Conservation (phyloP, 2,113 vertebrate genomes). For the Indri indri region DNA sequence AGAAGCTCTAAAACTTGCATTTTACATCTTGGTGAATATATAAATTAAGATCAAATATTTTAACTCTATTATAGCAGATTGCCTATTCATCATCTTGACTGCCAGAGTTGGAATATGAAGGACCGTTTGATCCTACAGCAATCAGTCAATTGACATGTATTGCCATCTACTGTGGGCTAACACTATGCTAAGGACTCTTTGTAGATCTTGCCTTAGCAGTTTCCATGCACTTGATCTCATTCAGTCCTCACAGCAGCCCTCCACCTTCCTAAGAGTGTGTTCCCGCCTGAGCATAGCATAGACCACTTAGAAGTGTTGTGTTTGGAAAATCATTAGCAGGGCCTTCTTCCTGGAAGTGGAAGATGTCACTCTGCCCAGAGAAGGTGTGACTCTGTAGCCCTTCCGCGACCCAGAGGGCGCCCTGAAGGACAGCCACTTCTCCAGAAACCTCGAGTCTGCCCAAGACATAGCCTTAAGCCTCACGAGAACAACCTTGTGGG, state of each 20-base stretch:
- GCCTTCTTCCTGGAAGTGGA: neutral
- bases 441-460: neutral
- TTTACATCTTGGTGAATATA: neutral
- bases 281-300: neutral
- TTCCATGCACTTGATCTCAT: neutral
- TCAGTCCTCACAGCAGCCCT: neutral
- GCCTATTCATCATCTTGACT: neutral
- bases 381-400: conserved; percentile 27
- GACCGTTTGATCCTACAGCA: neutral
- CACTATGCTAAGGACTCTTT: neutral
- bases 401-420: neutral
- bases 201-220: neutral
- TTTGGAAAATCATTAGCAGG: conserved; percentile 44
- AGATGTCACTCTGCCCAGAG: conserved; percentile 5
- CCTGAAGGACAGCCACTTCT: neutral
- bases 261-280: neutral
- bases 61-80: neutral
- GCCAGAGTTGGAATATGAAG: neutral
- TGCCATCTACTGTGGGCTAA: neutral
- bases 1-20: neutral
- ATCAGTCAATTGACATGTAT: neutral
- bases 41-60: neutral
- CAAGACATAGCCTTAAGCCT: neutral
- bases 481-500: conserved; percentile 7
- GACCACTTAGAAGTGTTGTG: neutral